phyloP scores from a whole-genome alignment of 1,140 invertebrate species.

The Copidosoma floridanum region DNA sequence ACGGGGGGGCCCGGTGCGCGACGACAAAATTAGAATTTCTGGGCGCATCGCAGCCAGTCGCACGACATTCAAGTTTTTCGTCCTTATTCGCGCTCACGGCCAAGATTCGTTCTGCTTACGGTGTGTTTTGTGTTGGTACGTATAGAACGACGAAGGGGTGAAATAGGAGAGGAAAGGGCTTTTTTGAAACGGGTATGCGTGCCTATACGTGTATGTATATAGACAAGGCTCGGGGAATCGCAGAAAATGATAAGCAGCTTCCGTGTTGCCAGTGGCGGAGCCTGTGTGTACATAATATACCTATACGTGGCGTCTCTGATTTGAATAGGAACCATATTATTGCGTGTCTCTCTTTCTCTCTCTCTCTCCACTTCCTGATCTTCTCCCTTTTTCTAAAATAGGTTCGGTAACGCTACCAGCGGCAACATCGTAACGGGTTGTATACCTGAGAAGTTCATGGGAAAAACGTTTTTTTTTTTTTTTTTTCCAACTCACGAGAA shows the following conservation, averaged over 20 bases:
- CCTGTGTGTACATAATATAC: too few relatives aligned
- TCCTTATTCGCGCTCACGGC: not conserved
- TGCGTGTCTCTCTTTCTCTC: constrained; percentile 25
- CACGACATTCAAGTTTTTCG: constrained; percentile 22
- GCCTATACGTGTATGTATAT: too few relatives aligned
- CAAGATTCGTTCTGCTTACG: constrained; percentile 15
- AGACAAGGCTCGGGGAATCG: not conserved
- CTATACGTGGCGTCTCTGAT: constrained; percentile 2
- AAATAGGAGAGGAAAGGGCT: not conserved
- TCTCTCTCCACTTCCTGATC: constrained; percentile 29
- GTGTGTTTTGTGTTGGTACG: too few relatives aligned
- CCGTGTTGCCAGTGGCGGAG: not conserved
- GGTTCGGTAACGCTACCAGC: too few relatives aligned
- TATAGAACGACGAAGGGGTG: constrained; percentile 13
- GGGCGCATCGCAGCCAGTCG: constrained; percentile 7
- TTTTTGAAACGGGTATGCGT: too few relatives aligned
- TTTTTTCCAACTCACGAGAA: too few relatives aligned
- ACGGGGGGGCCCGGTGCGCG: constrained; percentile 44
- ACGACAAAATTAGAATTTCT: constrained; percentile 53
- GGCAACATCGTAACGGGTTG: too few relatives aligned
- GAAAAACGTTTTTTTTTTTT: too few relatives aligned
- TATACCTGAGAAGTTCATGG: too few relatives aligned
- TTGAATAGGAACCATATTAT: constrained; percentile 17
- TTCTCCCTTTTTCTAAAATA: not conserved
- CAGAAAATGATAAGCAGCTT: constrained; percentile 17